phyloP scores from a whole-genome alignment of 2,113 vertebrate genomes.

The Stigmatopora nigra region DNA sequence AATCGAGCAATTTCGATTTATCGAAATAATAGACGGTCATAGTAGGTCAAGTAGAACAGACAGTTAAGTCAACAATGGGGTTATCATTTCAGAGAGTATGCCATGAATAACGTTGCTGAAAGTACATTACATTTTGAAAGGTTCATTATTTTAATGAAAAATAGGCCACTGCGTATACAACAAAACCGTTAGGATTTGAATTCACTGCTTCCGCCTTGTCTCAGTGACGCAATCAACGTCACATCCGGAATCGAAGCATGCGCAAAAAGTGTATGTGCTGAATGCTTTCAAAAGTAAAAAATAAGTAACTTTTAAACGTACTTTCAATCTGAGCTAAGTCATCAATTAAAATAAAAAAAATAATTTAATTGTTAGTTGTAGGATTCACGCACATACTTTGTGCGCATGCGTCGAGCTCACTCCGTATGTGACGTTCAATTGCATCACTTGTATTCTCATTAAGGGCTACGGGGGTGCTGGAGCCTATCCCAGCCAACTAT shows the following conservation, averaged over 20 bases:
- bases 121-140: neutral
- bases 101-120: neutral
- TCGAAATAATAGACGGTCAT: neutral
- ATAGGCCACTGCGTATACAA: no score
- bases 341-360: no score
- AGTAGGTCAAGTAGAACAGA: neutral
- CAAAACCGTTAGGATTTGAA: constrained; percentile 34
- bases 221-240: constrained; percentile 23
- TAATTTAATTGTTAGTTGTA: no score
- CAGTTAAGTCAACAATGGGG: neutral
- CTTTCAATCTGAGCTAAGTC: no score
- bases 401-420: no score
- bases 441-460: no score
- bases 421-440: no score
- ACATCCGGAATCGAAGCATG: constrained; percentile 35
- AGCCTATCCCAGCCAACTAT: no score
- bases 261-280: neutral
- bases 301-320: no score
- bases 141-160: neutral
- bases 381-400: no score
- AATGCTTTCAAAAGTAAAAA: no score
- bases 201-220: constrained; percentile 59
- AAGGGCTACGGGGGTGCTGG: no score
- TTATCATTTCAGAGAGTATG: neutral
- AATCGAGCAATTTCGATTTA: neutral